Percentiles rank a stretch among this genome's conserved stretches.
phyloP scores from a whole-genome alignment of 2,113 vertebrate species.

The Platysternon megacephalum region DNA sequence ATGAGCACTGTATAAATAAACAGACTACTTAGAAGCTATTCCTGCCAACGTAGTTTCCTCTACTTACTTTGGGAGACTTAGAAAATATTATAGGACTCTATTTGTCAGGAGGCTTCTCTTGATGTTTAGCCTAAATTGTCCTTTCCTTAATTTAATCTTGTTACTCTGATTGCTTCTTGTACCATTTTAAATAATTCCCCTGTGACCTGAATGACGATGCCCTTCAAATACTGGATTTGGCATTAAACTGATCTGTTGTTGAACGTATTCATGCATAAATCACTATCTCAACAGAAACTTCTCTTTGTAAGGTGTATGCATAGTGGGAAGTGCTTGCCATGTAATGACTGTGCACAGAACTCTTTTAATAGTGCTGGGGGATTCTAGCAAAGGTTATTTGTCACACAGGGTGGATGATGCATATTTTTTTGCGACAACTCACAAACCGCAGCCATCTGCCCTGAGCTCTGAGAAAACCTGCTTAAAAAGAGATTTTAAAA shows the following conservation, averaged over 20 bases:
- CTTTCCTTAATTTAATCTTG: neutral
- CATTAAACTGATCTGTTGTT: neutral
- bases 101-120: neutral
- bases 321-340: neutral
- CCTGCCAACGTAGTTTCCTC: neutral
- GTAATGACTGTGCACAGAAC: neutral
- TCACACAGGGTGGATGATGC: neutral
- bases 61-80: neutral
- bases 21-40: neutral
- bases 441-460: neutral
- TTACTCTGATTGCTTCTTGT: neutral
- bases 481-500: neutral
- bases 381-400: neutral
- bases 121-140: neutral
- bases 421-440: neutral
- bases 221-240: neutral
- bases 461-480: neutral
- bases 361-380: neutral
- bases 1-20: neutral
- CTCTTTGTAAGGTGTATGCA: neutral
- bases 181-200: neutral
- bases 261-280: neutral
- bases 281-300: neutral
- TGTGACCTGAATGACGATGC: neutral
- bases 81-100: too few species aligned